phyloP scores from a whole-genome alignment of 2,888 invertebrate genomes.

The Caenorhabditis zanzibari region DNA sequence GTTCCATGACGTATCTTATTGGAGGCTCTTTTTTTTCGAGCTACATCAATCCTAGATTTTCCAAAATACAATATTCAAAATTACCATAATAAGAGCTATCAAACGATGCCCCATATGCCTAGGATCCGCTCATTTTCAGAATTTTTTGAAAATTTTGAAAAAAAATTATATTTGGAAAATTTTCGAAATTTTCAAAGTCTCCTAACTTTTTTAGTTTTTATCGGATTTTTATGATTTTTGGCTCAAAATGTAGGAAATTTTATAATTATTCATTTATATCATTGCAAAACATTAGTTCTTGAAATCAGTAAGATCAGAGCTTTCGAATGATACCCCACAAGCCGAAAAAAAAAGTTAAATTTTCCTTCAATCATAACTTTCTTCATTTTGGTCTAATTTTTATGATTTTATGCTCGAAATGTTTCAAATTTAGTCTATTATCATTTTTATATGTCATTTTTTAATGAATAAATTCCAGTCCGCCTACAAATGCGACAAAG shows the following conservation, averaged over 20 bases:
- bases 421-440: not conserved
- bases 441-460: not conserved
- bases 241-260: not conserved
- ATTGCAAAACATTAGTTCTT: no score
- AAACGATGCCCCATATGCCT: not conserved
- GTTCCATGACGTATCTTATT: no score
- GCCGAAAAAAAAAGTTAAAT: not conserved
- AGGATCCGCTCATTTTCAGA: not conserved
- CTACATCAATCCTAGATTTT: no score
- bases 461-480: constrained; percentile 15
- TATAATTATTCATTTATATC: no score
- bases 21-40: no score
- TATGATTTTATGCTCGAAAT: not conserved
- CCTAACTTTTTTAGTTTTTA: not conserved
- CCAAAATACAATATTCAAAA: not conserved
- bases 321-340: no score
- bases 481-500: constrained; percentile 36
- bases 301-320: no score
- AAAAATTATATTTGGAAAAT: no score
- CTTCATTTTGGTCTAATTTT: not conserved
- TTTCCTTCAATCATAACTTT: no score
- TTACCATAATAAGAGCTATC: not conserved
- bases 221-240: no score
- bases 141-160: no score
- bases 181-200: not conserved